Evolutionary conservation across 2,797 vertebrate species (phyloP).

Genomic region (Liasis olivaceus): DNA sequence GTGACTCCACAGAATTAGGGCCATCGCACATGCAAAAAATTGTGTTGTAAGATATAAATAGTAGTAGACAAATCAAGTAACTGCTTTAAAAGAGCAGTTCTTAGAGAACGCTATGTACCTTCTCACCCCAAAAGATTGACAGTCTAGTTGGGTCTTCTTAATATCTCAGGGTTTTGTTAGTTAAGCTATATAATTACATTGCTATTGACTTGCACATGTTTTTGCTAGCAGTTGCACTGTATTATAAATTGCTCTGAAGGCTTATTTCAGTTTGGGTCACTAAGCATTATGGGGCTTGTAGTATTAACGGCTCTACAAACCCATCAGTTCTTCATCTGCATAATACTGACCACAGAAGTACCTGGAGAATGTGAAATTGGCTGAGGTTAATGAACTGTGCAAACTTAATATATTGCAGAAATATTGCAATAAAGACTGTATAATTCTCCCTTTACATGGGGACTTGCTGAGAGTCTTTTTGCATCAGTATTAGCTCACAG

Average conservation of each 20-base stretch:
- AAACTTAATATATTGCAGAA: not conserved
- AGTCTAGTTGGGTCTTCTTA: not conserved
- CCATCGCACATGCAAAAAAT: constrained; percentile 19
- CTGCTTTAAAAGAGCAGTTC: not conserved
- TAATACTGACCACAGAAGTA: not conserved
- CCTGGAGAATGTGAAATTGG: not conserved
- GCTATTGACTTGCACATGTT: not conserved
- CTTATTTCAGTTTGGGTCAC: not conserved
- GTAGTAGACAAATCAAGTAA: constrained; percentile 7
- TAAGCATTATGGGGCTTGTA: not conserved
- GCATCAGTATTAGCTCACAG: not conserved
- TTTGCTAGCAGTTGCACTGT: not conserved
- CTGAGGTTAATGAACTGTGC: not conserved
- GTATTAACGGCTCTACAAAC: not conserved
- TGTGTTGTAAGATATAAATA: not conserved
- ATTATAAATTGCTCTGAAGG: not conserved
- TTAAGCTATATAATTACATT: not conserved
- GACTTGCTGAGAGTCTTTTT: not conserved
- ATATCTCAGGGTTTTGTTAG: not conserved
- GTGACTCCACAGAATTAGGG: constrained; percentile 43
- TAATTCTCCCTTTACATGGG: not conserved
- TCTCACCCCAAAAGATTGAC: not conserved
- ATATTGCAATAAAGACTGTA: not conserved
- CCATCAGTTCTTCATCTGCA: not conserved
- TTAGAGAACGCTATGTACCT: not conserved